Evolutionary conservation across 2,797 vertebrate species (phyloP).

Genomic region (Bradypus variegatus): DNA sequence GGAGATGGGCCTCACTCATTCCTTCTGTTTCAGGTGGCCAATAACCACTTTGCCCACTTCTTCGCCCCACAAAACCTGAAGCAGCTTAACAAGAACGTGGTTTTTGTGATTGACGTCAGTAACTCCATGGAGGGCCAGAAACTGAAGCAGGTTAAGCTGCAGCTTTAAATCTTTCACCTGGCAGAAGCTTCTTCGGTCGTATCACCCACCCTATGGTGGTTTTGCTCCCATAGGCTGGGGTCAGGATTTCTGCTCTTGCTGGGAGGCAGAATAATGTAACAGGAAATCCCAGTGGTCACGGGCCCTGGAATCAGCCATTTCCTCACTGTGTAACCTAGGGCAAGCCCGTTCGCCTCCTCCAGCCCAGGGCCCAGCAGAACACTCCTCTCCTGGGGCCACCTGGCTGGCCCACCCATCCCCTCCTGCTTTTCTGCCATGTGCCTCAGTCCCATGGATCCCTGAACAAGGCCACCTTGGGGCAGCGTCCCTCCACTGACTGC

Average conservation of each 20-base stretch:
- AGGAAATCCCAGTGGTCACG: background rate
- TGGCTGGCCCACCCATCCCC: background rate
- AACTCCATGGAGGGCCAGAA: conserved; percentile 78
- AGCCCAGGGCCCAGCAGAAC: background rate
- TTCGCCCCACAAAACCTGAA: conserved; percentile 74
- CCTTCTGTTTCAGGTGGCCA: conserved; percentile 72
- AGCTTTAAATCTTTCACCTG: background rate
- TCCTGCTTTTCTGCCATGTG: background rate
- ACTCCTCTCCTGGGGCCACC: background rate
- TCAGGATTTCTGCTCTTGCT: background rate
- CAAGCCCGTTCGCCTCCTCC: background rate
- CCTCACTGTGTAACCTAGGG: background rate
- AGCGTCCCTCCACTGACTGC: background rate
- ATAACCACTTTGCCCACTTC: conserved; percentile 81
- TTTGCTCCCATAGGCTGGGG: background rate
- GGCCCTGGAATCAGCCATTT: background rate
- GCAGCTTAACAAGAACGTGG: conserved; percentile 79
- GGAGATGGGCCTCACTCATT: background rate
- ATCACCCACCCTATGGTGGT: fast-evolving
- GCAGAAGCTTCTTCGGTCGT: background rate
- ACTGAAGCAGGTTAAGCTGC: conserved; percentile 72
- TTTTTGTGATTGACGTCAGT: conserved; percentile 84
- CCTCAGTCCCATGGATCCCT: background rate
- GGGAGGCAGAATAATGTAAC: background rate
- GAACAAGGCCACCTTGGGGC: background rate